These are phyloP conservation scores for Seriola rivoliana DNA, from an alignment of 2,113 vertebrate species.

Conservation along the genomic window DNA sequence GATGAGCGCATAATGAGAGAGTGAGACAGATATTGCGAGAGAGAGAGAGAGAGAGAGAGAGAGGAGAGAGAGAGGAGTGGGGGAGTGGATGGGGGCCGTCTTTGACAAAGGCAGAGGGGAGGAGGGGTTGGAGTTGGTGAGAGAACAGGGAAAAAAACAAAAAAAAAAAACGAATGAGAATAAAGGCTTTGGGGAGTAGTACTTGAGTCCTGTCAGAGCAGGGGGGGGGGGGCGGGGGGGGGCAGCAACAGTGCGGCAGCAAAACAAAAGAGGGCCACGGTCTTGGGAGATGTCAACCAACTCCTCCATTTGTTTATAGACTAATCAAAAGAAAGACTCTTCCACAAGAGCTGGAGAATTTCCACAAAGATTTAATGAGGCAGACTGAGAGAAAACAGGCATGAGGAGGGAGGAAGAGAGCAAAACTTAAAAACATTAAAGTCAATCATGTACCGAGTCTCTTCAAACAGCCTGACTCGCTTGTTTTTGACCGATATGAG, in stretches of 20 bases:
- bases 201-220: slow-evolving; percentile 71
- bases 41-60: slow-evolving; percentile 58
- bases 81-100: slow-evolving; percentile 67
- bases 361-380: slow-evolving; percentile 76
- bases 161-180: slow-evolving; percentile 69
- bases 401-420: slow-evolving; percentile 7
- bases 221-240: slow-evolving; percentile 41
- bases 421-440: slow-evolving; percentile 64
- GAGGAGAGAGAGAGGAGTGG: slow-evolving; percentile 44
- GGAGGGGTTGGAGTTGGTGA: slow-evolving; percentile 71
- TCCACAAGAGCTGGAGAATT: slow-evolving; percentile 59
- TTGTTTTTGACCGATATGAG: slow-evolving; percentile 46
- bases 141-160: slow-evolving; percentile 36
- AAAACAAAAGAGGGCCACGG: slow-evolving; percentile 80
- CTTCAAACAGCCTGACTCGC: slow-evolving; percentile 41
- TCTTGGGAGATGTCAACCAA: slow-evolving; percentile 80
- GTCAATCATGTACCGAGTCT: slow-evolving; percentile 66
- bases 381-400: slow-evolving; percentile 53
- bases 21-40: slow-evolving; percentile 43
- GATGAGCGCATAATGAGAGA: slow-evolving; percentile 73
- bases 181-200: slow-evolving; percentile 79
- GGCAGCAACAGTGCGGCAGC: slow-evolving; percentile 65
- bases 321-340: slow-evolving; percentile 75
- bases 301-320: slow-evolving; percentile 69
- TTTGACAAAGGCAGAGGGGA: slow-evolving; percentile 81